Evolutionary conservation across 2,888 invertebrate genomes (phyloP), one percentile per base, ranked within the genome.

Genomic region (Catocala nupta): DNA sequence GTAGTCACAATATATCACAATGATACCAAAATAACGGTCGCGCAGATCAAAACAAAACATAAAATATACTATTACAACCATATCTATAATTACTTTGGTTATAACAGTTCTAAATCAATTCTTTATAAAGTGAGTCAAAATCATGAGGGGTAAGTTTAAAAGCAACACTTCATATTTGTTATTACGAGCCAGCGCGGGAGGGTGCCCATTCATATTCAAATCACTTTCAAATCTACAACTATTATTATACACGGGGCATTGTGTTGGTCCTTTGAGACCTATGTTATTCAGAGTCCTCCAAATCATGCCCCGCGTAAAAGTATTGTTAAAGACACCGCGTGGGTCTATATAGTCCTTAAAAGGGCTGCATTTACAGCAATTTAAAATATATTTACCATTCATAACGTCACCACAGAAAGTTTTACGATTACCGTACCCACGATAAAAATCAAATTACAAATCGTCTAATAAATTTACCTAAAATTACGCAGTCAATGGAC

Each of bases 191-290:
- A 79, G 85, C 91, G 90, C 93, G 90, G 90, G 92, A 93, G 93
- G 93, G 92, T 82, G 83, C 89, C 77, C 87, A 93, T 93, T 93
- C 93, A 94, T 92, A 94, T 93, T 93, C 91, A 93, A 93, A 93
- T 93, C 85, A 90, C 90, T 92, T 89, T 92, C 91, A 92, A 93
- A 93, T 93, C 92, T 92, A 93, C 92, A 92, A 93, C 93, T 93
- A 93, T 93, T 93, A 94, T 94, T 94, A 93, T 90, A 84, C 88
- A 83, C 81, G 75, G 78, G 77, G 87, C 89, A 92, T 93, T 93
- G 92, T 93, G 87, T 85, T 68, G 79, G 87, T 93, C 93, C 93
- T 91, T 85, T 77, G 93, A 90, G 93, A 92, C 90, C 90, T 91
- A 92, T 91, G 89, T 91, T 90, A 92, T 93, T 91, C 78, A 70